These are phyloP conservation scores for Drosophila mulleri DNA, from an alignment of 2,888 invertebrate genomes.

Conservation along the genomic window DNA sequence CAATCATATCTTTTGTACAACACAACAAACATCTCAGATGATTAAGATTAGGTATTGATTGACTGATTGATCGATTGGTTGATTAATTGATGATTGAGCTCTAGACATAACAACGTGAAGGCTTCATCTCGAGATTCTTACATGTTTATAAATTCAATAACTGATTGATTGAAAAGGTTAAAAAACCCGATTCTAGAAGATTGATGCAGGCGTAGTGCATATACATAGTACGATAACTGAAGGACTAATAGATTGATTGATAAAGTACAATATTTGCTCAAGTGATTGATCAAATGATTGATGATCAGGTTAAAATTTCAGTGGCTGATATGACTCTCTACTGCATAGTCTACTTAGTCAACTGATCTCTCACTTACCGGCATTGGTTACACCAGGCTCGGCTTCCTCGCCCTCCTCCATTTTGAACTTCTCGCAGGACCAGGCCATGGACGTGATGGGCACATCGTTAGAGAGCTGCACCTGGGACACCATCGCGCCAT, in stretches of 20 bases:
- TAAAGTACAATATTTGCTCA: background rate
- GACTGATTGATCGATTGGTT: background rate
- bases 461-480: constrained; percentile 94
- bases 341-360: background rate
- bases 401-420: constrained; percentile 97
- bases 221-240: background rate
- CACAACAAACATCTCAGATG: no score
- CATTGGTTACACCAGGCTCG: constrained; percentile 87
- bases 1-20: no score
- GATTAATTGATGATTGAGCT: background rate
- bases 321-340: no score
- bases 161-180: no score
- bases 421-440: constrained; percentile 99
- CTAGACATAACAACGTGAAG: no score
- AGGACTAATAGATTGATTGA: background rate
- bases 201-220: no score
- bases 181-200: no score
- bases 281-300: background rate
- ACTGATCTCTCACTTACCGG: constrained; percentile 75
- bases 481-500: constrained; percentile 97
- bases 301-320: background rate
- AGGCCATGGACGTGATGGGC: constrained; percentile 95
- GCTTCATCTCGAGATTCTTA: no score
- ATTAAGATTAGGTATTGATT: no score
- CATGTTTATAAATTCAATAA: no score